Evolutionary conservation across 2,888 invertebrate genomes (phyloP).

Genomic region (Eilema griseolum): DNA sequence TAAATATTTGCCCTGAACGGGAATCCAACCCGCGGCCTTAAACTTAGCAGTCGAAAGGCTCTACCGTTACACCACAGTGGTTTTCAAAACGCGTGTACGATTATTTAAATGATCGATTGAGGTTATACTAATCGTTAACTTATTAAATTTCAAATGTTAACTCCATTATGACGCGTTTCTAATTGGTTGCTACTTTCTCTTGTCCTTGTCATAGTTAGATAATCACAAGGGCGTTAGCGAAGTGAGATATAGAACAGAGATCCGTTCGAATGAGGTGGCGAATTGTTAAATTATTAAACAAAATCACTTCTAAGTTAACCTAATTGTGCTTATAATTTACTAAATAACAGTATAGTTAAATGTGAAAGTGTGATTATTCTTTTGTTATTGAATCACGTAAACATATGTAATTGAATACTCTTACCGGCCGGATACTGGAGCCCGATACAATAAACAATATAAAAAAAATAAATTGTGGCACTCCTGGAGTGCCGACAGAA

Average conservation of each 20-base stretch:
- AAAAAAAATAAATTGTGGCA: no score
- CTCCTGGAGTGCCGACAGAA: no score
- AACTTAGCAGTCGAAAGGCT: no score
- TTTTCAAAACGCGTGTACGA: no score
- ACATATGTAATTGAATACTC: no score
- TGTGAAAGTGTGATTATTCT: neutral
- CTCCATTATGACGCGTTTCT: neutral
- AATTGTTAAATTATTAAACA: neutral
- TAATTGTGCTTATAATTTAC: neutral
- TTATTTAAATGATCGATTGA: neutral
- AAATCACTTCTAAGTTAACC: neutral
- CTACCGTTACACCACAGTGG: no score
- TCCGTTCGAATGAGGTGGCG: neutral
- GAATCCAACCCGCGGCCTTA: no score
- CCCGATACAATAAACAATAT: no score
- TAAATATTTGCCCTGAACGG: no score
- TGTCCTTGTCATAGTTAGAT: neutral
- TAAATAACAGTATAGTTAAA: neutral
- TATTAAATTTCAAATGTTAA: neutral
- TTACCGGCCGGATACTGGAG: no score
- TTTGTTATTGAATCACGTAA: neutral
- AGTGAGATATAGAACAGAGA: neutral
- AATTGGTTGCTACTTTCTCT: conserved; percentile 9
- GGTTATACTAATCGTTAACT: neutral
- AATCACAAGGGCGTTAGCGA: neutral